These are phyloP conservation scores for Microtus montanus DNA, from an alignment of 2,113 vertebrate species.

Conservation along the genomic window DNA sequence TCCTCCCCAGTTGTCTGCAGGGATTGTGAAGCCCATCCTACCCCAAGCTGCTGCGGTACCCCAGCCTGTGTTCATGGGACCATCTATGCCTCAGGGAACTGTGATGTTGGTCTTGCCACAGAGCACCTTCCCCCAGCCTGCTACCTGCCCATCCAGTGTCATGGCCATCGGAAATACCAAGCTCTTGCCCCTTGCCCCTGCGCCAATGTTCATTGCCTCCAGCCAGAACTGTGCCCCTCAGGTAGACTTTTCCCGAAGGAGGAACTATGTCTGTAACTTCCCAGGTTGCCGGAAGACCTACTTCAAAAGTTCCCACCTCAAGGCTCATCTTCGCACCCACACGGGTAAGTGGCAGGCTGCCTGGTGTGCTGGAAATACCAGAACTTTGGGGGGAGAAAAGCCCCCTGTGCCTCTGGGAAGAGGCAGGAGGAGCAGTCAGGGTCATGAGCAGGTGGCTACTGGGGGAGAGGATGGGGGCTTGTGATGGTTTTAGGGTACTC, in stretches of 20 bases:
- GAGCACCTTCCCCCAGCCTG: constrained; percentile 83
- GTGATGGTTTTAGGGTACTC: too few relatives aligned
- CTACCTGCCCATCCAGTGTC: constrained; percentile 82
- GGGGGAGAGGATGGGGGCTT: background rate
- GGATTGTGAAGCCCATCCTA: constrained; percentile 87
- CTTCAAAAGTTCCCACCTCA: constrained; percentile 99
- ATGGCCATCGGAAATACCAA: constrained; percentile 93
- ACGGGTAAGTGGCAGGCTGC: constrained; percentile 87
- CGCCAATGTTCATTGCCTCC: constrained; percentile 91
- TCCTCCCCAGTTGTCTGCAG: constrained; percentile 81
- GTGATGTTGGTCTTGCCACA: constrained; percentile 97
- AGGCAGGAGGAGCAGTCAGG: background rate
- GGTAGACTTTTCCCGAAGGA: constrained; percentile 93
- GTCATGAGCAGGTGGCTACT: background rate
- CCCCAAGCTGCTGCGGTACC: constrained; percentile 84
- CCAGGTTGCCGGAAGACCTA: constrained; percentile 98
- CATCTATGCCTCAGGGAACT: constrained; percentile 90
- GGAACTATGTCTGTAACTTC: constrained; percentile 95
- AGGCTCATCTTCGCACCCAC: constrained; percentile 98
- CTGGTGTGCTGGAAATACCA: rapidly evolving
- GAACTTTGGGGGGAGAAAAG: rapidly evolving
- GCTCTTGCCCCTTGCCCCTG: constrained; percentile 95
- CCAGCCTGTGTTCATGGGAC: constrained; percentile 90
- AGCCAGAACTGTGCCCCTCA: constrained; percentile 87
- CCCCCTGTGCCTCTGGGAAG: rapidly evolving